These are phyloP conservation scores for Xiphophorus hellerii DNA, from an alignment of 2,113 vertebrate species.

Conservation along the genomic window DNA sequence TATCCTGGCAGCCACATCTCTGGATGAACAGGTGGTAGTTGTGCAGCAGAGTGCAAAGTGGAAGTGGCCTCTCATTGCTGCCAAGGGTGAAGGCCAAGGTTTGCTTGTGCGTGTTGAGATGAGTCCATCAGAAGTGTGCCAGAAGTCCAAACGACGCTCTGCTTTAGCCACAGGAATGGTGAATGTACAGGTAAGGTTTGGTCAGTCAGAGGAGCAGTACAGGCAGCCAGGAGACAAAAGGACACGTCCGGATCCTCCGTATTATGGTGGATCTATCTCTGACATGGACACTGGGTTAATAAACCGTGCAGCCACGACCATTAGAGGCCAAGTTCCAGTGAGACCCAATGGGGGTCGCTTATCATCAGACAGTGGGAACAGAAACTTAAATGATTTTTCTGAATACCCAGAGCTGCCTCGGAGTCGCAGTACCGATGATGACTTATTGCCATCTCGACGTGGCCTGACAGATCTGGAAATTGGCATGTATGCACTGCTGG, in stretches of 20 bases:
- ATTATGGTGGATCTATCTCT: slow-evolving; percentile 77
- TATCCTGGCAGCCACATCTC: slow-evolving; percentile 83
- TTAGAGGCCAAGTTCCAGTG: slow-evolving; percentile 74
- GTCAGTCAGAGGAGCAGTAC: slow-evolving; percentile 79
- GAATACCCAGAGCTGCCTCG: slow-evolving; percentile 88
- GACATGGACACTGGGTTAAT: slow-evolving; percentile 84
- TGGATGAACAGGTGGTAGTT: slow-evolving; percentile 84
- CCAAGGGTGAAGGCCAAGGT: slow-evolving; percentile 92
- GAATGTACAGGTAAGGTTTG: slow-evolving; percentile 85
- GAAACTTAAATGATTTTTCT: slow-evolving; percentile 86
- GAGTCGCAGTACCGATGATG: slow-evolving; percentile 79
- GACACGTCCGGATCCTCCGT: slow-evolving; percentile 78
- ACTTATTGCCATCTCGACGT: slow-evolving; percentile 80
- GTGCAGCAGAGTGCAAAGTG: slow-evolving; percentile 69
- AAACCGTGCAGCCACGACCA: slow-evolving; percentile 78
- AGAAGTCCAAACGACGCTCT: slow-evolving; percentile 87
- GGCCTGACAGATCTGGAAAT: slow-evolving; percentile 92
- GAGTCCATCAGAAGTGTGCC: slow-evolving; percentile 87
- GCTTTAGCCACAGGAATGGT: slow-evolving; percentile 85
- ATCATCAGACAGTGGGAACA: slow-evolving; percentile 71
- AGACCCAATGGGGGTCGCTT: slow-evolving; percentile 79
- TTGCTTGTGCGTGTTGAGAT: slow-evolving; percentile 89
- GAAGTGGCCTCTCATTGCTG: slow-evolving; percentile 84
- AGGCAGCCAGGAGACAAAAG: slow-evolving; percentile 85
- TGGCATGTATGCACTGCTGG: slow-evolving; percentile 95